Evolutionary conservation across 2,113 vertebrate species (phyloP), one percentile per base, ranked within the genome.

Genomic region (Bufo bufo): DNA sequence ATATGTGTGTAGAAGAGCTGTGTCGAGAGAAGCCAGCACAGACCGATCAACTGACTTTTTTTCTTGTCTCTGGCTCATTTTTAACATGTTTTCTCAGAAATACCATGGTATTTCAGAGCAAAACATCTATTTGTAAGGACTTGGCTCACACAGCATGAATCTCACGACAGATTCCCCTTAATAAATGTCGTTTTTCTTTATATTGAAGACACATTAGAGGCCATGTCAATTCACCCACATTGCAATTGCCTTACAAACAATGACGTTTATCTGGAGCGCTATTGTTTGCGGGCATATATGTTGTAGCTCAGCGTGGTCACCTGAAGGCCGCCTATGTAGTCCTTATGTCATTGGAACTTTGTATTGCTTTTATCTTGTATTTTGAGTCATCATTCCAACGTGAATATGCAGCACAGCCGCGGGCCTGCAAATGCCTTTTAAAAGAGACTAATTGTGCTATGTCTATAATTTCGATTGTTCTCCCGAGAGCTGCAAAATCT

Each of bases 391-490:
- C 77, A 80, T 58, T 80, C 19, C 49, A 80, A 56, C 63, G 19
- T 11, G 14, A 87, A 61, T 45, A 52, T 71, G 1, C 45, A 69
- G 52, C 69, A 69, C 63, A 80, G 61, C 85, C 85, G 10, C 11
- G 45, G 63, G 85, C 61, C 49, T 69, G 45, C 61, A 78, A 87
- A 71, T 81, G 65, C 61, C 45, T 81, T 87, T 81, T 87, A 65
- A 78, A 80, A 81, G 33, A 80, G 33, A 80, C 77, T 87, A 80
- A 87, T 80, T 80, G 77, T 71, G 23, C 77, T 71, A 81, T 80
- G 63, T 81, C 63, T 81, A 81, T 80, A 80, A 80, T 87, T 69
- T 87, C 61, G 50, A 87, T 80, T 80, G 85, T 87, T 80, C 85
- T 87, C 85, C 9, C 3, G 85, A 87, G 77, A 87, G 85, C 85